These are phyloP conservation scores for Matsumurasca onukii DNA, from an alignment of 1,140 invertebrate species.

Conservation along the genomic window DNA sequence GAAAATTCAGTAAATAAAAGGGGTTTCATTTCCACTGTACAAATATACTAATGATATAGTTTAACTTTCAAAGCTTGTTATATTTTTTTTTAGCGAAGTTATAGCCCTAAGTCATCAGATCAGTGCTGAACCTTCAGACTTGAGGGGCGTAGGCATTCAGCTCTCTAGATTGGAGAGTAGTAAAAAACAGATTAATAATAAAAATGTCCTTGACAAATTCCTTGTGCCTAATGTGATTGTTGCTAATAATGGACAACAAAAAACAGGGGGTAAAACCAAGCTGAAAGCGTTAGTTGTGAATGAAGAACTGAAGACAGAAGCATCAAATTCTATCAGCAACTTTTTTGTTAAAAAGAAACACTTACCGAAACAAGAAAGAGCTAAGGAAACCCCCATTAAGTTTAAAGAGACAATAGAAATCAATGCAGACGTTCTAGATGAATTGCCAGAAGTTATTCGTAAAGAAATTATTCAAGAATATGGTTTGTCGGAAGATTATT, in stretches of 20 bases:
- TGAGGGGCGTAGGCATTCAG: conserved; percentile 79
- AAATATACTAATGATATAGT: too few relatives aligned
- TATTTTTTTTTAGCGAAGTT: conserved; percentile 54
- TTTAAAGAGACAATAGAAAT: conserved; percentile 44
- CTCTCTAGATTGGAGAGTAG: conserved; percentile 57
- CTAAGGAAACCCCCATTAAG: conserved; percentile 18
- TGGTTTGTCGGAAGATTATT: conserved; percentile 1
- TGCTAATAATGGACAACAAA: too few relatives aligned
- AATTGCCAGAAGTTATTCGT: conserved; percentile 60
- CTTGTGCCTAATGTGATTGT: too few relatives aligned
- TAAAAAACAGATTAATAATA: neutral
- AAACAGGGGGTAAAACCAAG: conserved; percentile 41
- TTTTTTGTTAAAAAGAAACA: conserved; percentile 32
- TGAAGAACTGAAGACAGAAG: neutral
- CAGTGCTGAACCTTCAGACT: conserved; percentile 64
- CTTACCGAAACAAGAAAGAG: conserved; percentile 37
- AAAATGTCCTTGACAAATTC: conserved; percentile 24
- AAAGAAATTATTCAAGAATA: conserved; percentile 60
- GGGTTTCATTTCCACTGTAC: too few relatives aligned
- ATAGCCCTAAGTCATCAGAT: conserved; percentile 63
- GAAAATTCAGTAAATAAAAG: too few relatives aligned
- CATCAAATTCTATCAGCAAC: neutral
- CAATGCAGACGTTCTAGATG: conserved; percentile 57
- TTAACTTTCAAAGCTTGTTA: too few relatives aligned
- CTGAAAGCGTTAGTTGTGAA: neutral